A percentile compares a stretch with the other conserved stretches of the same genome.
Conservation (phyloP, 2,888 invertebrate genomes). For the Drosophila pegasa region DNA sequence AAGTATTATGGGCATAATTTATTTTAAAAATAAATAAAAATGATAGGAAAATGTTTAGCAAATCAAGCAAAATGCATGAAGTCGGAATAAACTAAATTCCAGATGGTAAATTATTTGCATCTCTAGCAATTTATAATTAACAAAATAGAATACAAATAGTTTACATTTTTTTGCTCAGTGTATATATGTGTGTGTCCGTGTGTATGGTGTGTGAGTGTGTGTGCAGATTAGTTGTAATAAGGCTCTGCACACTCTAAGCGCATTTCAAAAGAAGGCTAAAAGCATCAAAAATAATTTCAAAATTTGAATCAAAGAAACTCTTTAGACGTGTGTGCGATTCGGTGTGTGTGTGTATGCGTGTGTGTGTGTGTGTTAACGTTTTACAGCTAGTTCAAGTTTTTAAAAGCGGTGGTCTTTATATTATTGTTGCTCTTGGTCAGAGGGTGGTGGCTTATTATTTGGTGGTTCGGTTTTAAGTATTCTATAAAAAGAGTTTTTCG, state of each 20-base stretch:
- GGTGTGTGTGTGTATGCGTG: conserved; percentile 20
- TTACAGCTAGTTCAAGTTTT: conserved; percentile 42
- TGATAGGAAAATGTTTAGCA: conserved; percentile 14
- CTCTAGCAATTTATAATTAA: conserved; percentile 8
- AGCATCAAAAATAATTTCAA: conserved; percentile 28
- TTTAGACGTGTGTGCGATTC: conserved; percentile 30
- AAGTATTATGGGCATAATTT: conserved; percentile 28
- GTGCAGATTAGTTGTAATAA: conserved; percentile 11
- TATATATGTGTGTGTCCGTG: not conserved
- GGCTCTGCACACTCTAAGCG: conserved; percentile 34
- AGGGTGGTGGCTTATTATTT: conserved; percentile 33
- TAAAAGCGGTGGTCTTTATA: conserved; percentile 13
- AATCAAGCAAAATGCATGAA: conserved; percentile 75
- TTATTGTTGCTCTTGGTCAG: conserved; percentile 48
- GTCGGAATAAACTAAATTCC: conserved; percentile 47
- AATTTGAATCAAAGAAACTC: conserved; percentile 41
- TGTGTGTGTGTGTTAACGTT: conserved; percentile 19
- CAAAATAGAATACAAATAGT: conserved; percentile 20
- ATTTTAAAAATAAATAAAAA: conserved; percentile 5
- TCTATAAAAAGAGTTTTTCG: conserved; percentile 24
- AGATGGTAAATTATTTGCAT: conserved; percentile 20
- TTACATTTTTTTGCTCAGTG: conserved; percentile 18
- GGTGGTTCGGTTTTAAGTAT: conserved; percentile 29
- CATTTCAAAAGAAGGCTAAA: conserved; percentile 35
- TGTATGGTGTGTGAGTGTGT: not conserved